A percentile compares a stretch with the other conserved stretches of the same genome.
Evolutionary conservation across 1,140 invertebrate genomes (phyloP).

Genomic region (Pemphigus obesinymphae): DNA sequence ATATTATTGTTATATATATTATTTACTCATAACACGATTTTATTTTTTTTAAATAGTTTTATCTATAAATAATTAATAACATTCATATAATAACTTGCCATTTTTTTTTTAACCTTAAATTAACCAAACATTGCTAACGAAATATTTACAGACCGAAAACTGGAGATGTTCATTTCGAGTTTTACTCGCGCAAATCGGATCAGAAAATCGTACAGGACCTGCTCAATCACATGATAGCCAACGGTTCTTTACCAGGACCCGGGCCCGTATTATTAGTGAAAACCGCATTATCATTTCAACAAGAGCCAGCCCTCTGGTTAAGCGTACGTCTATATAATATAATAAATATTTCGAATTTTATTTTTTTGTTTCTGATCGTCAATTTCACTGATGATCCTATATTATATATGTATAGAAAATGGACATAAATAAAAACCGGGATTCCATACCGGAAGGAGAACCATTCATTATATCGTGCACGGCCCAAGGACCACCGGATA

Average conservation of each 20-base stretch:
- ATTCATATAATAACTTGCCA: not conserved
- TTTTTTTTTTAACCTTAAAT: no score
- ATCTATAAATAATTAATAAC: no score
- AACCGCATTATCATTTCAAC: conserved; percentile 4
- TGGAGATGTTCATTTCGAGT: conserved; percentile 30
- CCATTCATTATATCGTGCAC: conserved; percentile 71
- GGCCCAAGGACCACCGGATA: conserved; percentile 67
- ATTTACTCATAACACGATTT: not conserved
- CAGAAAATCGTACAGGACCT: conserved; percentile 18
- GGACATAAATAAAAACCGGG: not conserved
- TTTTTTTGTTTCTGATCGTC: not conserved
- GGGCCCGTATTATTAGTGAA: not conserved
- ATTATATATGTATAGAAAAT: conserved; percentile 2
- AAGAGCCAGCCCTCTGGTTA: conserved; percentile 23
- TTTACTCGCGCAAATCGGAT: conserved; percentile 20
- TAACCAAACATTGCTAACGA: no score
- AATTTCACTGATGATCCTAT: no score
- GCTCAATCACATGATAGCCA: conserved; percentile 1
- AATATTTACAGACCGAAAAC: not conserved
- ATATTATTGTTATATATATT: no score
- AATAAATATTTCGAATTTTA: no score
- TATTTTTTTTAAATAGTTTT: not conserved
- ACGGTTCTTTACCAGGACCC: not conserved
- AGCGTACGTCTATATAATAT: not conserved
- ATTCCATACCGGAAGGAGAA: conserved; percentile 62